Conservation (phyloP, 2,888 invertebrate genomes). For the Amiota minor region DNA sequence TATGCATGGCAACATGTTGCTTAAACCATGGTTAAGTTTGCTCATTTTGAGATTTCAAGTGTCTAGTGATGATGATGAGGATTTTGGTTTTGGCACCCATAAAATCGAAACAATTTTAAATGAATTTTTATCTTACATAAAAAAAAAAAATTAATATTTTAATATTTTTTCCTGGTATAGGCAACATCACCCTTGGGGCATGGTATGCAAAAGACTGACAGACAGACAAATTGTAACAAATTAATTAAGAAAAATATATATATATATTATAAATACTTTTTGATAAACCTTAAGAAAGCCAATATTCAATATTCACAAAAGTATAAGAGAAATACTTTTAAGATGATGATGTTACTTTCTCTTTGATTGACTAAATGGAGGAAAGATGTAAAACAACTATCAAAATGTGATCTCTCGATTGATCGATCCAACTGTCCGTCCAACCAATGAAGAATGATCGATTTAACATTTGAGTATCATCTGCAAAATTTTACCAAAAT, state of each 20-base stretch:
- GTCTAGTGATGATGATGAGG: neutral
- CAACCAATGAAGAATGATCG: too few species aligned
- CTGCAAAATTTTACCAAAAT: constrained; percentile 21
- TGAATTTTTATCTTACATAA: neutral
- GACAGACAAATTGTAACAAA: too few species aligned
- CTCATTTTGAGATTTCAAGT: too few species aligned
- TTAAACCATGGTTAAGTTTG: neutral
- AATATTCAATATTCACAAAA: constrained; percentile 42
- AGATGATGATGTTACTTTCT: constrained; percentile 33
- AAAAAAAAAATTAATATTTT: constrained; percentile 24
- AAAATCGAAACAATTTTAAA: too few species aligned
- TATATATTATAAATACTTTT: neutral
- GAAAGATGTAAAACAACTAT: too few species aligned
- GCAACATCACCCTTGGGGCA: neutral
- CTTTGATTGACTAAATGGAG: constrained; percentile 2
- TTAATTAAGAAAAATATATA: constrained; percentile 8
- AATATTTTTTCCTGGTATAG: constrained; percentile 4
- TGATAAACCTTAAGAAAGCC: neutral
- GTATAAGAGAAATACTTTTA: constrained; percentile 38
- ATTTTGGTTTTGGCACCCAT: too few species aligned
- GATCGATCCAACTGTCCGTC: too few species aligned
- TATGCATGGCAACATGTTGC: constrained; percentile 22
- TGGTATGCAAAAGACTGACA: too few species aligned
- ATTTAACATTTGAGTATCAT: too few species aligned
- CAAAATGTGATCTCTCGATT: too few species aligned